Percentiles rank a stretch among this genome's conserved stretches.
Evolutionary conservation across 2,888 invertebrate species (phyloP).

Genomic region (Cactoblastis cactorum): DNA sequence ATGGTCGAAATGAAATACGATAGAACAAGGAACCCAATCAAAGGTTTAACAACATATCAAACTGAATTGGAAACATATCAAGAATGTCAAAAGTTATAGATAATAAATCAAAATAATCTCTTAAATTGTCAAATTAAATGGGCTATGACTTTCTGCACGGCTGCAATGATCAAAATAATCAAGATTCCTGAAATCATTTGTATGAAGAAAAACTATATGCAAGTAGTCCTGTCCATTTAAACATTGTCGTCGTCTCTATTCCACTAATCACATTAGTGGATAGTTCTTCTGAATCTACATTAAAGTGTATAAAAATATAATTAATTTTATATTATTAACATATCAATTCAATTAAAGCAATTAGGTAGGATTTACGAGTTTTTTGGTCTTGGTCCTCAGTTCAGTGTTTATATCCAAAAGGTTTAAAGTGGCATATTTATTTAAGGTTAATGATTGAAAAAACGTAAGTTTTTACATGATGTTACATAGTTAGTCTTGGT

Average conservation of each 20-base stretch:
- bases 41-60: neutral
- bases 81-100: neutral
- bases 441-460: too few species aligned
- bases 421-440: too few species aligned
- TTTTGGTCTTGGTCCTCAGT: too few species aligned
- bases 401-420: too few species aligned
- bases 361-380: too few species aligned
- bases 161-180: too few species aligned
- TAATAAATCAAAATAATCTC: neutral
- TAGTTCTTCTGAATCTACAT: neutral
- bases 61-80: neutral
- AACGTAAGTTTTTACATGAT: too few species aligned
- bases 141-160: neutral
- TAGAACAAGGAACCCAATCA: neutral
- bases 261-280: constrained; percentile 7
- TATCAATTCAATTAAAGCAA: too few species aligned
- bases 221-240: neutral
- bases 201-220: neutral
- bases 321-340: neutral
- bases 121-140: neutral
- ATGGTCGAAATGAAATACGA: neutral
- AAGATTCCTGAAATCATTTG: too few species aligned
- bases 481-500: too few species aligned
- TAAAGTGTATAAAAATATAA: neutral
- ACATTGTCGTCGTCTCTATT: neutral